Conservation (phyloP, 1,140 invertebrate species). For the Zaprionus nigranus region DNA sequence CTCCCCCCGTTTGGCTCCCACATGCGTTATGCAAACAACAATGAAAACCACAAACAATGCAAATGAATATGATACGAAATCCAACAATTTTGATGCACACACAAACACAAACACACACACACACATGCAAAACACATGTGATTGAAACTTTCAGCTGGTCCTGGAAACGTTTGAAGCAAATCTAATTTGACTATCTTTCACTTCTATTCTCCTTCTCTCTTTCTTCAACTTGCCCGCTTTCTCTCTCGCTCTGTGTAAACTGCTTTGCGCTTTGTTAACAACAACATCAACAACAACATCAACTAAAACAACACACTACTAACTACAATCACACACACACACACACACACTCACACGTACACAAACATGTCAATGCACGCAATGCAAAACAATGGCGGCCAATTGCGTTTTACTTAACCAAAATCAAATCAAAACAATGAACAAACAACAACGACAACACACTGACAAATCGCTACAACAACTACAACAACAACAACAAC, state of each 20-base stretch:
- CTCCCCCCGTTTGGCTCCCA: conserved; percentile 10
- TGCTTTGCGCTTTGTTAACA: conserved; percentile 48
- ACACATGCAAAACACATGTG: conserved; percentile 35
- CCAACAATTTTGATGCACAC: conserved; percentile 26
- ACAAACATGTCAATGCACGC: conserved; percentile 34
- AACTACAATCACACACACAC: conserved; percentile 5
- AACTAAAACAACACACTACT: conserved; percentile 41
- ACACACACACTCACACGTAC: conserved; percentile 31
- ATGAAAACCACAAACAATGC: conserved; percentile 65
- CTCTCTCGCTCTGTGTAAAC: conserved; percentile 36
- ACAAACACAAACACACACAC: conserved; percentile 23
- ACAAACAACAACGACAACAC: conserved; percentile 57
- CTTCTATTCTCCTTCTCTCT: conserved; percentile 56
- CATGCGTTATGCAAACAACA: conserved; percentile 47
- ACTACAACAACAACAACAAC: conserved; percentile 34
- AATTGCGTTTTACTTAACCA: conserved; percentile 42
- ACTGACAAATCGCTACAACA: conserved; percentile 49
- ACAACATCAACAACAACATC: conserved; percentile 39
- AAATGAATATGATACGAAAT: conserved; percentile 60
- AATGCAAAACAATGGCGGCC: conserved; percentile 46
- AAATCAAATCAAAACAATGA: conserved; percentile 29
- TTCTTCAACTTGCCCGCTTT: conserved; percentile 22
- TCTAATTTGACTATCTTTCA: conserved; percentile 82
- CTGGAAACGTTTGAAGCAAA: conserved; percentile 83
- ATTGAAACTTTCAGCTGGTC: conserved; percentile 77